These are phyloP conservation scores for Drosophila meridionalis DNA, from an alignment of 2,888 invertebrate species.

Conservation along the genomic window DNA sequence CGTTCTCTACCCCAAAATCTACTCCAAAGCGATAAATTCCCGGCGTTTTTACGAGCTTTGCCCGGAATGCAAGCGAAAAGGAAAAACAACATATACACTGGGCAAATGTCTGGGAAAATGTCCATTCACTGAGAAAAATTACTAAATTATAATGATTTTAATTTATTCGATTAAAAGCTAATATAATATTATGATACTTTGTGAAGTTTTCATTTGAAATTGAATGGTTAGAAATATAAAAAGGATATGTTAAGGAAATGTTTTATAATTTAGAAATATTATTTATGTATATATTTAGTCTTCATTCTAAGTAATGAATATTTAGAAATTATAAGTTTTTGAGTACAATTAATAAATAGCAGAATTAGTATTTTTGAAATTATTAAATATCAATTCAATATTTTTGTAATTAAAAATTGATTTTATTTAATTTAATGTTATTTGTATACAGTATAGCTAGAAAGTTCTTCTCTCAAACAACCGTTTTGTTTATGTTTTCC, in stretches of 20 bases:
- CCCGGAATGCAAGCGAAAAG: slow-evolving; percentile 56
- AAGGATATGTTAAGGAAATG: not conserved
- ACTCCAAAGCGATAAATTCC: slow-evolving; percentile 78
- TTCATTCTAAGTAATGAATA: no score
- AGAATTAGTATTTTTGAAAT: no score
- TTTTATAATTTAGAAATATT: no score
- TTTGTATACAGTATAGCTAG: not conserved
- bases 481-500: not conserved
- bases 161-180: not conserved
- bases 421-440: not conserved
- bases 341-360: no score
- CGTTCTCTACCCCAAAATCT: slow-evolving; percentile 55
- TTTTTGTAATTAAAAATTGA: no score
- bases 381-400: no score
- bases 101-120: slow-evolving; percentile 24
- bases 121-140: slow-evolving; percentile 23
- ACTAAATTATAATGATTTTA: not conserved
- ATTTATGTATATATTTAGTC: no score
- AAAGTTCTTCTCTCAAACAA: not conserved
- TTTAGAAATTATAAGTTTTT: no score
- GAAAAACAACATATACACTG: slow-evolving; percentile 44
- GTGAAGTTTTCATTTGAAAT: not conserved
- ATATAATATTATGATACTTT: not conserved
- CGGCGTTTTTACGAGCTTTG: slow-evolving; percentile 71
- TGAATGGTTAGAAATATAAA: not conserved